Conservation (phyloP, 2,797 vertebrate species). For the Rhinella marina region DNA sequence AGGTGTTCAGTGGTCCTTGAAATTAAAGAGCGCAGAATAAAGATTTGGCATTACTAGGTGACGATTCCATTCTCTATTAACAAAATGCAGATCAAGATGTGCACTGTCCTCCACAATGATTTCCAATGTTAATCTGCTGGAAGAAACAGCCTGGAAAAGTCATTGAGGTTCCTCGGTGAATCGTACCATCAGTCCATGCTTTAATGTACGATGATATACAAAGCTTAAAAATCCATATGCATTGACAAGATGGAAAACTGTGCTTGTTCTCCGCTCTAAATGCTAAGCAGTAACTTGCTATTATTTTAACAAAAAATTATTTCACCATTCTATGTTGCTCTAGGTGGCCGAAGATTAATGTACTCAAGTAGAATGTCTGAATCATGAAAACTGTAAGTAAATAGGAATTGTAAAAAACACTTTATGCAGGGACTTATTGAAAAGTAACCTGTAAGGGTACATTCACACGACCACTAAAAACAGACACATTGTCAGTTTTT, state of each 20-base stretch:
- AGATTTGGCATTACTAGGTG: conserved; percentile 26
- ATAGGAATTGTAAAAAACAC: neutral
- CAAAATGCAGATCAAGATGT: conserved; percentile 48
- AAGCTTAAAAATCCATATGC: conserved; percentile 1
- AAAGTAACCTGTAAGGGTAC: neutral
- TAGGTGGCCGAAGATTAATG: neutral
- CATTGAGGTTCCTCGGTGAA: conserved; percentile 27
- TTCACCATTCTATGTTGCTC: neutral
- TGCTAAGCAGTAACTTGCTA: conserved; percentile 18
- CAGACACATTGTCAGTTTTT: too few species aligned
- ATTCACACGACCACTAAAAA: too few species aligned
- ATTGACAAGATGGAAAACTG: conserved; percentile 29
- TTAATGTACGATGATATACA: conserved; percentile 29
- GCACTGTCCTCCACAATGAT: conserved; percentile 41
- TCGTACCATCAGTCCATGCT: neutral
- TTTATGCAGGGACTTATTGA: neutral
- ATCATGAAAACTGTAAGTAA: neutral
- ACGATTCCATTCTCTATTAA: conserved; percentile 56
- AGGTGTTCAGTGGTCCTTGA: conserved; percentile 39
- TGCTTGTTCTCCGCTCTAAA: neutral
- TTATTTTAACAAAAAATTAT: neutral
- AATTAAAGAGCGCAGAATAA: conserved; percentile 54
- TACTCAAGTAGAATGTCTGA: neutral
- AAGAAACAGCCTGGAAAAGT: conserved; percentile 28
- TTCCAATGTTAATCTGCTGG: conserved; percentile 52